Percentiles rank a stretch among this genome's conserved stretches.
phyloP scores from a whole-genome alignment of 2,113 vertebrate species.

The Hypomesus transpacificus region DNA sequence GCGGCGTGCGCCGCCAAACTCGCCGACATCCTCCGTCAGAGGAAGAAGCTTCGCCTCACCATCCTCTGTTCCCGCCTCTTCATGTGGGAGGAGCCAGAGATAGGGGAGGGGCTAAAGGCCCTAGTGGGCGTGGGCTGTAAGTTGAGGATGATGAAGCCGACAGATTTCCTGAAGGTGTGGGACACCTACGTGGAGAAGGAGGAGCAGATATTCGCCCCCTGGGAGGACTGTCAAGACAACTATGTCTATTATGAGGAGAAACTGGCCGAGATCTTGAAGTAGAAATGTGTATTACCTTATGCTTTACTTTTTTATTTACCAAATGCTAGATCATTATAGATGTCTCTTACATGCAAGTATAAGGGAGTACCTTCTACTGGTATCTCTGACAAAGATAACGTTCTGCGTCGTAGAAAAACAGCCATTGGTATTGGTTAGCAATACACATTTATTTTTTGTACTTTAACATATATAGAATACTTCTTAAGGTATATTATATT shows the following conservation, averaged over 20 bases:
- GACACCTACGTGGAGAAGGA: constrained; percentile 93
- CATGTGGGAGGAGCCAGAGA: constrained; percentile 89
- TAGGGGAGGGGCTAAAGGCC: constrained; percentile 76
- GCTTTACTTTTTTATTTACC: too few species aligned
- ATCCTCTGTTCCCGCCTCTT: constrained; percentile 88
- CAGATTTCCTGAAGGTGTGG: constrained; percentile 89
- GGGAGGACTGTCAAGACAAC: constrained; percentile 96
- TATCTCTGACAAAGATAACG: too few species aligned
- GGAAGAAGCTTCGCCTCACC: constrained; percentile 79
- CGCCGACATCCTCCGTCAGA: constrained; percentile 68
- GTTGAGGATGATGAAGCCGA: constrained; percentile 89
- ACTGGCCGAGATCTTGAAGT: constrained; percentile 47
- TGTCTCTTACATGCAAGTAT: too few species aligned
- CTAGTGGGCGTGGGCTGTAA: constrained; percentile 72
- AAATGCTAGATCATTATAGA: too few species aligned
- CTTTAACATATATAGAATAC: too few species aligned
- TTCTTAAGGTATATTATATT: too few species aligned
- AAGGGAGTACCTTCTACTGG: too few species aligned
- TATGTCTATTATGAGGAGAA: constrained; percentile 86
- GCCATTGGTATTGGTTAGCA: too few species aligned
- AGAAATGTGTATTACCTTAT: too few species aligned
- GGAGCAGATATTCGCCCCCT: constrained; percentile 81
- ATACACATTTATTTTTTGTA: too few species aligned
- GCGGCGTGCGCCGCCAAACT: constrained; percentile 78
- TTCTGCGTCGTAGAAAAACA: too few species aligned